These are phyloP conservation scores for Epizoanthus scotinus DNA, from an alignment of 92 coral and sea anemone genomes.

Conservation along the genomic window DNA sequence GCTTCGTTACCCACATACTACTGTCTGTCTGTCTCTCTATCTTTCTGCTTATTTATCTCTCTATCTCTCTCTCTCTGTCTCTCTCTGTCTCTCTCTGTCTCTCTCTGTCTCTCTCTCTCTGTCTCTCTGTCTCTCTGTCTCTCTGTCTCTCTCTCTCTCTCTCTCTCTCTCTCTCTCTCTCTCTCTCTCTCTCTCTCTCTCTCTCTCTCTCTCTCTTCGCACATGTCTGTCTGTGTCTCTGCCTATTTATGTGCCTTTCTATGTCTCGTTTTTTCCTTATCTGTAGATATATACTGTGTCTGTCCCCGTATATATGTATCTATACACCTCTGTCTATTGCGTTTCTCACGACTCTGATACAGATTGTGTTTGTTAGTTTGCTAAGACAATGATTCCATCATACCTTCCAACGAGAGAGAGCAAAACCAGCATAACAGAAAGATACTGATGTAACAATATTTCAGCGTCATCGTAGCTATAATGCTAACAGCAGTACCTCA, in stretches of 20 bases:
- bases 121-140: constrained; percentile 8
- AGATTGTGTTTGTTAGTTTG: too few species aligned
- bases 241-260: too few species aligned
- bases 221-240: background rate
- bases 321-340: background rate
- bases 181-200: background rate
- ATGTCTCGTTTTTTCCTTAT: background rate
- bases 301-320: background rate
- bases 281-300: background rate
- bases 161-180: background rate
- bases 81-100: constrained; percentile 24
- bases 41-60: constrained; percentile 12
- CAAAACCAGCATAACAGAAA: too few species aligned
- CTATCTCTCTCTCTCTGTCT: constrained; percentile 31
- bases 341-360: too few species aligned
- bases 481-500: too few species aligned
- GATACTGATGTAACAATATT: too few species aligned
- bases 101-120: constrained; percentile 11
- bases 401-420: too few species aligned
- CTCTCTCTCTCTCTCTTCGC: background rate
- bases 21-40: constrained; percentile 26
- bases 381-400: too few species aligned
- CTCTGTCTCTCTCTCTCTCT: constrained; percentile 6
- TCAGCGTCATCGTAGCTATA: too few species aligned
- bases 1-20: too few species aligned